These are phyloP conservation scores for Ormyrus nitidulus DNA, from an alignment of 2,888 invertebrate species.

Conservation along the genomic window DNA sequence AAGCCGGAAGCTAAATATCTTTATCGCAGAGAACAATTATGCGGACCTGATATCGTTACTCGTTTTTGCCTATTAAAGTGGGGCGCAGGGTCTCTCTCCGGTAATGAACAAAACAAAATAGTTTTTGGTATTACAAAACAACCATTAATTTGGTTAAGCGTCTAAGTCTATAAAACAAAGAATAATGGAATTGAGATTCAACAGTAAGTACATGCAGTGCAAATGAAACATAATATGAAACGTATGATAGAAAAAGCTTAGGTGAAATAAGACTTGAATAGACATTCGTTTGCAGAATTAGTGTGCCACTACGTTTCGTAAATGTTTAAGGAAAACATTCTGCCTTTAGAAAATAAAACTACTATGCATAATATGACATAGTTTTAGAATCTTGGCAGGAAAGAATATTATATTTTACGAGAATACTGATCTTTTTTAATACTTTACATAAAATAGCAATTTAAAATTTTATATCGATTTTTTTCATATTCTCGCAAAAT, in stretches of 20 bases:
- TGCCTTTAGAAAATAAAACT: constrained; percentile 5
- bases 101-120: constrained; percentile 13
- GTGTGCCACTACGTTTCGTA: constrained; percentile 28
- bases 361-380: constrained; percentile 16
- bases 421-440: not conserved
- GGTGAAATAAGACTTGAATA: constrained; percentile 42
- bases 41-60: not conserved
- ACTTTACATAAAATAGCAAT: not conserved
- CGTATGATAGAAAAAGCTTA: constrained; percentile 22
- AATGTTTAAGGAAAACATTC: constrained; percentile 23
- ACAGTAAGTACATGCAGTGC: constrained; percentile 43
- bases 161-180: constrained; percentile 24
- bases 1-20: no score
- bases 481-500: constrained; percentile 28
- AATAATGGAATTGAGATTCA: constrained; percentile 20
- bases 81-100: constrained; percentile 7
- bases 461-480: not conserved
- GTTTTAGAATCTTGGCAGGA: not conserved
- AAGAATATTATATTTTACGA: constrained; percentile 11
- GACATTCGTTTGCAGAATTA: constrained; percentile 49
- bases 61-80: constrained; percentile 11
- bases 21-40: no score
- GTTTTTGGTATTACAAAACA: constrained; percentile 13
- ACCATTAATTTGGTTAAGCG: constrained; percentile 43
- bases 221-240: constrained; percentile 35